These are phyloP conservation scores for Tinamus major DNA, from an alignment of 2,797 vertebrate species.

Conservation along the genomic window DNA sequence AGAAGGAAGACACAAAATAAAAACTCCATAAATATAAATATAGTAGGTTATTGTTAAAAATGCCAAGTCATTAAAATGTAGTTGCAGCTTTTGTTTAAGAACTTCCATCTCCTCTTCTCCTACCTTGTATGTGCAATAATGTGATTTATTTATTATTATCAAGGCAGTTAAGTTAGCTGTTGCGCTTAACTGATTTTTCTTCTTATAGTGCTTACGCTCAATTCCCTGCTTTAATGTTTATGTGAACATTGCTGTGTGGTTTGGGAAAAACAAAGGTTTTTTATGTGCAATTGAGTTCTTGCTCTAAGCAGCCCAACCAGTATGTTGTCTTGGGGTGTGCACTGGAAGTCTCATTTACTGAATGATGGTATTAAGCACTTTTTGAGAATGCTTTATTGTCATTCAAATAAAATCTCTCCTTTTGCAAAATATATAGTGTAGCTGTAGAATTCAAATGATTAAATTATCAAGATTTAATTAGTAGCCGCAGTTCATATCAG, in stretches of 20 bases:
- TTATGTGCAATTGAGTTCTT: background rate
- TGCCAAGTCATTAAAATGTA: background rate
- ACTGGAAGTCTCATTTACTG: background rate
- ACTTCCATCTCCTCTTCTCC: background rate
- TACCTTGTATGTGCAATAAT: background rate
- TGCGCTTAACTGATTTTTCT: background rate
- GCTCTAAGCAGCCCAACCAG: background rate
- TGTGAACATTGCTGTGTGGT: background rate
- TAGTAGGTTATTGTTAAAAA: background rate
- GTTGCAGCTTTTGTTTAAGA: background rate
- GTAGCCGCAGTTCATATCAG: background rate
- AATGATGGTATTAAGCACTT: background rate
- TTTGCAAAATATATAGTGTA: background rate
- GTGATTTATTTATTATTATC: background rate
- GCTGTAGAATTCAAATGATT: background rate
- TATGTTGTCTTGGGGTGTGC: background rate
- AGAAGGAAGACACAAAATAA: background rate
- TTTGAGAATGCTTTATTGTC: conserved; percentile 13
- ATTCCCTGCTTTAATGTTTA: background rate
- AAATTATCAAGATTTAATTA: background rate
- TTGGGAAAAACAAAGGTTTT: background rate
- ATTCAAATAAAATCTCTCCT: background rate
- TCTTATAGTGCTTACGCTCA: background rate
- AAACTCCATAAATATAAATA: background rate
- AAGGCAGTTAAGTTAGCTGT: background rate